phyloP scores from a whole-genome alignment of 1,140 invertebrate species.

The Lanistes nyassanus region DNA sequence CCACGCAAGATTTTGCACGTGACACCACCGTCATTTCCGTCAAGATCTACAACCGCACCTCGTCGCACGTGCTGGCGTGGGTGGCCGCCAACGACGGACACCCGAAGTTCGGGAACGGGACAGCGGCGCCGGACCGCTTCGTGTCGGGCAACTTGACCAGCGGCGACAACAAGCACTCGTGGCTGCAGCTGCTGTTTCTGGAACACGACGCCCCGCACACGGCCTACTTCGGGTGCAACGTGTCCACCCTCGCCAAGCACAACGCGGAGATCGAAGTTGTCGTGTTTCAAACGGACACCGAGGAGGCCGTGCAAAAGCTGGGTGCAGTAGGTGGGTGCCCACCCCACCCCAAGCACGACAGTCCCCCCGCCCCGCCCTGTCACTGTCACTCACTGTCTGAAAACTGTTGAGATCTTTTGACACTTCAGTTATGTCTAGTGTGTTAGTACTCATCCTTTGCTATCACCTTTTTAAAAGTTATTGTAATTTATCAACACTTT shows the following conservation, averaged over 20 bases:
- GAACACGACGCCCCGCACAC: constrained; percentile 2
- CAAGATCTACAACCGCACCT: background rate
- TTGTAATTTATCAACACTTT: too few relatives aligned
- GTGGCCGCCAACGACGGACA: background rate
- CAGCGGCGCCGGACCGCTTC: background rate
- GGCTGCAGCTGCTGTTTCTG: constrained; percentile 16
- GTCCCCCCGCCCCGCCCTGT: too few relatives aligned
- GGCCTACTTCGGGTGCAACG: background rate
- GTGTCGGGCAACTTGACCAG: background rate
- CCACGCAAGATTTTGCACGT: background rate
- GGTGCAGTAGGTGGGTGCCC: too few relatives aligned
- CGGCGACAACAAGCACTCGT: background rate
- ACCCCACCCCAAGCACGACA: too few relatives aligned
- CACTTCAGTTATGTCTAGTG: background rate
- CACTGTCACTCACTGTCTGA: too few relatives aligned
- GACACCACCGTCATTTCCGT: constrained; percentile 13
- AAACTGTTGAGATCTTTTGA: background rate
- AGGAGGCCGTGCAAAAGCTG: background rate
- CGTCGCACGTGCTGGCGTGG: constrained; percentile 8
- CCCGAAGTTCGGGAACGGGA: constrained; percentile 9
- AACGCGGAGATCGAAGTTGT: background rate
- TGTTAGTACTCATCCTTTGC: too few relatives aligned
- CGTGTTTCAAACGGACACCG: background rate
- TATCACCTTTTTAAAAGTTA: too few relatives aligned
- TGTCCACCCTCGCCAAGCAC: background rate